Evolutionary conservation across 2,888 invertebrate species (phyloP).

Genomic region (Chouioia cunea): DNA sequence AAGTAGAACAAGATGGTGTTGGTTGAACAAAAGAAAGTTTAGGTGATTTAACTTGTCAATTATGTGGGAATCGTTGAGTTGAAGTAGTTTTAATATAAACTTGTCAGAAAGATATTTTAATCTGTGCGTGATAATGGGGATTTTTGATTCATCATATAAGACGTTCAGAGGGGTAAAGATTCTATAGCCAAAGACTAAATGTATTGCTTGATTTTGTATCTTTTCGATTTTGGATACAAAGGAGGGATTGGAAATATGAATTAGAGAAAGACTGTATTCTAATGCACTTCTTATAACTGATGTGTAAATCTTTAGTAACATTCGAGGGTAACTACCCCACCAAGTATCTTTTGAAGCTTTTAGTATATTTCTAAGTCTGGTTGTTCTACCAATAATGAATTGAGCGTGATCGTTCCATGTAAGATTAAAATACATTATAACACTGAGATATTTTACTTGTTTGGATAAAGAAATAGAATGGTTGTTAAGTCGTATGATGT

Average conservation of each 20-base stretch:
- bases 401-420: not conserved
- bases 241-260: not conserved
- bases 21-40: not conserved
- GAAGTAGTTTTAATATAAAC: too few species aligned
- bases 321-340: constrained; percentile 10
- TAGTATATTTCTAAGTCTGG: not conserved
- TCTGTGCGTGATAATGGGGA: not conserved
- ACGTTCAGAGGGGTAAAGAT: constrained; percentile 4
- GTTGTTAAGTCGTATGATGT: too few species aligned
- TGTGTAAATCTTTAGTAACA: not conserved
- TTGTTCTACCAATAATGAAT: not conserved
- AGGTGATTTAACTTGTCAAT: not conserved
- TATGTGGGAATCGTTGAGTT: not conserved
- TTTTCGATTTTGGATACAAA: not conserved
- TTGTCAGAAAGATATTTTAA: not conserved
- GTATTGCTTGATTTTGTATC: constrained; percentile 4
- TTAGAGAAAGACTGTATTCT: constrained; percentile 1
- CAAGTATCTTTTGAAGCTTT: constrained; percentile 10
- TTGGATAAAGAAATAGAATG: too few species aligned
- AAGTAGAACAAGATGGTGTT: not conserved
- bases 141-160: not conserved
- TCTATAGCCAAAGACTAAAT: not conserved
- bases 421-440: not conserved
- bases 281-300: constrained; percentile 3
- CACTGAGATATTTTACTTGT: too few species aligned